Percentiles rank a stretch among this genome's conserved stretches.
These are phyloP conservation scores for Metacarcinus magister DNA, from an alignment of 2,888 invertebrate species.

Conservation along the genomic window DNA sequence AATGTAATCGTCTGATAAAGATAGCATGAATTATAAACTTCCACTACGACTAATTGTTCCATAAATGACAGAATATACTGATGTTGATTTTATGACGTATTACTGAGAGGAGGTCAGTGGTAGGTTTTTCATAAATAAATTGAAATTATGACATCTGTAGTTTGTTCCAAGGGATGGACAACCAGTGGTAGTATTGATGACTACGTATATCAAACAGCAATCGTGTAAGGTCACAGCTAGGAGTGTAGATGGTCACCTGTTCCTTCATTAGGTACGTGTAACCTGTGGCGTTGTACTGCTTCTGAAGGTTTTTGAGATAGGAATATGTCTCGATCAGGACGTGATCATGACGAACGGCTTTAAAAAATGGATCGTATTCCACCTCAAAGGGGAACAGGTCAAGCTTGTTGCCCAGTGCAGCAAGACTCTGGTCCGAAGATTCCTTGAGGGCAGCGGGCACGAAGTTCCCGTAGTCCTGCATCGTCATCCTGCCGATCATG, in stretches of 20 bases:
- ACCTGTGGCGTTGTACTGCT: conserved; percentile 53
- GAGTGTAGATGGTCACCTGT: conserved; percentile 54
- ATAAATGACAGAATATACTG: background rate
- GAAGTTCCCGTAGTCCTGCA: conserved; percentile 81
- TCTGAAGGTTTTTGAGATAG: conserved; percentile 73
- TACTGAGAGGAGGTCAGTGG: no score
- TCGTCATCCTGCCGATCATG: conserved; percentile 66
- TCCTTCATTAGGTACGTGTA: conserved; percentile 78
- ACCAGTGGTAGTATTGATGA: background rate
- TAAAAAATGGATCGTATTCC: conserved; percentile 54
- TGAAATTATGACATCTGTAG: background rate
- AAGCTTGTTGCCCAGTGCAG: conserved; percentile 72
- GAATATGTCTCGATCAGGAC: conserved; percentile 76
- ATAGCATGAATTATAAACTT: background rate
- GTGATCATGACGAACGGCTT: conserved; percentile 63
- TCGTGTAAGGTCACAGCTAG: no score
- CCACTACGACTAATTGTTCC: background rate
- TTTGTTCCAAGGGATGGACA: background rate
- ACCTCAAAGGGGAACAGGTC: conserved; percentile 68
- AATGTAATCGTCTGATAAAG: background rate
- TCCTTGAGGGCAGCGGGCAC: conserved; percentile 73
- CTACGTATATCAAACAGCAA: background rate
- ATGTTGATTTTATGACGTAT: no score
- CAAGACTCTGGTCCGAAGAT: conserved; percentile 63
- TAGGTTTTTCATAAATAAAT: no score